Evolutionary conservation across 2,888 invertebrate genomes (phyloP).

Genomic region (Microctonus brassicae): DNA sequence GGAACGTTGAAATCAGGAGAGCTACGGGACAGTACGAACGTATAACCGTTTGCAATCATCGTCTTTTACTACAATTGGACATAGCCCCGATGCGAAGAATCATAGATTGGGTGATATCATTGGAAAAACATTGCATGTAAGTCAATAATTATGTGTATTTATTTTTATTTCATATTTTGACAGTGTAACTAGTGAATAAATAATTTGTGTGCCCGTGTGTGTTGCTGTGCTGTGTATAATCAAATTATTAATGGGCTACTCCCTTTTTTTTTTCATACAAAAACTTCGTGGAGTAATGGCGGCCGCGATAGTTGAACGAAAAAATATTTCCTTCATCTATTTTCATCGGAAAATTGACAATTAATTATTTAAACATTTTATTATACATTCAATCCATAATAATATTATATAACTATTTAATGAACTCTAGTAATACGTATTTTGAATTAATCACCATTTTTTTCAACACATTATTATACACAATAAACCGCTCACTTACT

Average conservation of each 20-base stretch:
- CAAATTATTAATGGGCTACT: slow-evolving; percentile 50
- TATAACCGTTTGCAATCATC: slow-evolving; percentile 44
- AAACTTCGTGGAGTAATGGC: slow-evolving; percentile 53
- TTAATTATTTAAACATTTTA: not conserved
- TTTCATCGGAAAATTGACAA: slow-evolving; percentile 23
- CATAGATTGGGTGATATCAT: slow-evolving; percentile 52
- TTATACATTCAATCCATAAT: not conserved
- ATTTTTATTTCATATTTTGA: not conserved
- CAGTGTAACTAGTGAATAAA: not conserved
- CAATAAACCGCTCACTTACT: not conserved
- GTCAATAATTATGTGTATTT: slow-evolving; percentile 46
- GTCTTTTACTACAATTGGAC: slow-evolving; percentile 48
- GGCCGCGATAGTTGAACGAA: slow-evolving; percentile 47
- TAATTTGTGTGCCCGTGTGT: no score
- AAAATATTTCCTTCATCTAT: slow-evolving; percentile 40
- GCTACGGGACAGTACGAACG: slow-evolving; percentile 30
- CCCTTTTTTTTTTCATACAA: slow-evolving; percentile 45
- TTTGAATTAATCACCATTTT: not conserved
- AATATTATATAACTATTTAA: not conserved
- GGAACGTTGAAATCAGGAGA: slow-evolving; percentile 2
- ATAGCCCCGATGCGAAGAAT: slow-evolving; percentile 57
- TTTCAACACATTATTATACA: not conserved
- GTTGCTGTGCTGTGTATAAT: no score
- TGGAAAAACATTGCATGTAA: slow-evolving; percentile 59
- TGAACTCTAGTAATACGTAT: not conserved